phyloP scores from a whole-genome alignment of 1,140 invertebrate genomes.

The Zaprionus camerounensis region DNA sequence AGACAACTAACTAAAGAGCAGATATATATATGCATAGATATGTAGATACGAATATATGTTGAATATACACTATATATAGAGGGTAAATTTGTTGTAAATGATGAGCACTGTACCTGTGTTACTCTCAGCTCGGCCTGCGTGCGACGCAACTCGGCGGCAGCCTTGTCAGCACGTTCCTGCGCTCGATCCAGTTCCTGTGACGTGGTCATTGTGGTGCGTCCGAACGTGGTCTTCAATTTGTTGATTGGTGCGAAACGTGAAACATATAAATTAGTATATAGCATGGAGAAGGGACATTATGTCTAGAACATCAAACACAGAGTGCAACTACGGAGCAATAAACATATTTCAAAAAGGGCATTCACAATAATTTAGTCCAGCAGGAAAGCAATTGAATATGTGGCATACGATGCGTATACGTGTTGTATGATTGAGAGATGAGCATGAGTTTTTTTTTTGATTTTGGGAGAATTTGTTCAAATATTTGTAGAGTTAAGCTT shows the following conservation, averaged over 20 bases:
- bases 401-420: conserved; percentile 44
- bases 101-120: conserved; percentile 86
- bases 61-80: conserved; percentile 15
- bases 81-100: conserved; percentile 6
- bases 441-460: conserved; percentile 33
- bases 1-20: conserved; percentile 67
- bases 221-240: conserved; percentile 88
- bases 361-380: conserved; percentile 38
- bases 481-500: background rate
- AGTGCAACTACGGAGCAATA: conserved; percentile 27
- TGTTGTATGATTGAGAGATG: conserved; percentile 41
- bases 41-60: conserved; percentile 40
- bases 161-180: conserved; percentile 94
- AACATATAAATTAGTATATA: conserved; percentile 58
- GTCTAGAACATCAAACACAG: background rate
- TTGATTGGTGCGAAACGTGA: conserved; percentile 41
- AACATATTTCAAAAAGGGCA: conserved; percentile 13
- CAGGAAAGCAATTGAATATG: conserved; percentile 39
- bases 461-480: conserved; percentile 1
- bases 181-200: conserved; percentile 92
- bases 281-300: conserved; percentile 1
- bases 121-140: conserved; percentile 94
- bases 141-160: conserved; percentile 92
- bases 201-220: conserved; percentile 89
- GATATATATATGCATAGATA: conserved; percentile 52